Evolutionary conservation across 2,113 vertebrate genomes (phyloP).

Genomic region (Chrysemys picta): DNA sequence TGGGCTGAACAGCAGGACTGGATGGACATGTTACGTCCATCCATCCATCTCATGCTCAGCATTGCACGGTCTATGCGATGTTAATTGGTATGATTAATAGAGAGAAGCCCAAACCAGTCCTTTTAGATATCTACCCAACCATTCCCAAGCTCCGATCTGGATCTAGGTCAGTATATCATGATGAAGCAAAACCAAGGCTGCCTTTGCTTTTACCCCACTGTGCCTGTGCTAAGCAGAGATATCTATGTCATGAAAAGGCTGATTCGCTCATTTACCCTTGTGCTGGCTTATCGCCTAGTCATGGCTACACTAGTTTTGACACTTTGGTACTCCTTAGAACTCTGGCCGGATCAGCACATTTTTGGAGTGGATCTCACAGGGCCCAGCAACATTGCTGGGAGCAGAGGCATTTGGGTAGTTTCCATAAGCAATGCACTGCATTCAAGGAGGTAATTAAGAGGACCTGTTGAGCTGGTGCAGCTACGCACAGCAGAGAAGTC

Average conservation of each 20-base stretch:
- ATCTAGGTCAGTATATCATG: not conserved
- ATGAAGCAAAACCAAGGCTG: not conserved
- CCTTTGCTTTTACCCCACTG: not conserved
- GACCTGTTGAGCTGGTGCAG: not conserved
- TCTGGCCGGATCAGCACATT: not conserved
- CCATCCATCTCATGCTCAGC: not conserved
- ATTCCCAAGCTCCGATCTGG: not conserved
- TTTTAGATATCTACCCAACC: not conserved
- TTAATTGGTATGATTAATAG: rapidly evolving
- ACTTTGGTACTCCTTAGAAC: not conserved
- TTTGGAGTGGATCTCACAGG: not conserved
- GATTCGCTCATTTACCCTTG: rapidly evolving
- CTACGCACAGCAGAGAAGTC: not conserved
- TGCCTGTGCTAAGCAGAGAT: not conserved
- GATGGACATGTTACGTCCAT: not conserved
- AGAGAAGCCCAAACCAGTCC: rapidly evolving
- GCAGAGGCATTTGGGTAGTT: not conserved
- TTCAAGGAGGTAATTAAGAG: not conserved
- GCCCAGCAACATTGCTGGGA: not conserved
- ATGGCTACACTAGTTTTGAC: not conserved
- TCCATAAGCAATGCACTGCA: not conserved
- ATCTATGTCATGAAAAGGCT: not conserved
- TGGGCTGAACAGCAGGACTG: not conserved
- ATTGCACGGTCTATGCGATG: rapidly evolving
- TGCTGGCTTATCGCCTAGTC: not conserved